Evolutionary conservation across 2,113 vertebrate genomes (phyloP), one percentile per base, ranked within the genome.

Genomic region (Periophthalmodon schlosseri): DNA sequence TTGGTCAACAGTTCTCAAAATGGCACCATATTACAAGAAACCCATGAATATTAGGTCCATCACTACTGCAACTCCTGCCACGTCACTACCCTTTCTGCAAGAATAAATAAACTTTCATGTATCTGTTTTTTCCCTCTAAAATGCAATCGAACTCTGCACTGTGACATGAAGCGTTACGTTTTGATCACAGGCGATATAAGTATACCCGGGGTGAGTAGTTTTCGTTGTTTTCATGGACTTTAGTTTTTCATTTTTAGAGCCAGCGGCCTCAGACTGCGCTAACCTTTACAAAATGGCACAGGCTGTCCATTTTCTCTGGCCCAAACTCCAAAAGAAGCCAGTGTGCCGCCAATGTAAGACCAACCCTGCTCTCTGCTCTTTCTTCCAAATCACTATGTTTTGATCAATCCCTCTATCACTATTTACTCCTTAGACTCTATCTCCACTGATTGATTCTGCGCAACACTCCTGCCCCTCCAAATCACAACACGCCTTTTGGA

Each of bases 221-320:
- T 44, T 44, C 39, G 10, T 61, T 67, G 77, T 78, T 78, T 68
- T 57, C 52, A n/a, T 69, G 58, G 64, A 74, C 72, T 78, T 77
- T 66, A 44, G 68, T 46, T 76, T 80, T 77, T 78, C 71, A 64
- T 84, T 85, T 63, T 66, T 5, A 49, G 54, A 71, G 80, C 76
- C 84, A 68, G 75, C 79, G 83, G 69, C 79, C 91, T 77, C 67
- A 85, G 87, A 78, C 75, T 70, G 44, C 44, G 24, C 72, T 90
- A 90, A 89, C 88, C 89, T 91, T 93, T 87, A 12, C 34, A 20
- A 91, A 93, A 93, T 91, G 87, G 86, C 84, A 91, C 85, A 69
- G 69, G 79, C 89, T 91, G 89, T 82, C 84, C 82, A 68, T 83
- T 79, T 63, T 86, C 60, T 72, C 80, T 88, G 86, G 87, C 76